Percentiles rank a stretch among this genome's conserved stretches.
Conservation (phyloP, 2,113 vertebrate genomes). For the Orientallactaga bullata region DNA sequence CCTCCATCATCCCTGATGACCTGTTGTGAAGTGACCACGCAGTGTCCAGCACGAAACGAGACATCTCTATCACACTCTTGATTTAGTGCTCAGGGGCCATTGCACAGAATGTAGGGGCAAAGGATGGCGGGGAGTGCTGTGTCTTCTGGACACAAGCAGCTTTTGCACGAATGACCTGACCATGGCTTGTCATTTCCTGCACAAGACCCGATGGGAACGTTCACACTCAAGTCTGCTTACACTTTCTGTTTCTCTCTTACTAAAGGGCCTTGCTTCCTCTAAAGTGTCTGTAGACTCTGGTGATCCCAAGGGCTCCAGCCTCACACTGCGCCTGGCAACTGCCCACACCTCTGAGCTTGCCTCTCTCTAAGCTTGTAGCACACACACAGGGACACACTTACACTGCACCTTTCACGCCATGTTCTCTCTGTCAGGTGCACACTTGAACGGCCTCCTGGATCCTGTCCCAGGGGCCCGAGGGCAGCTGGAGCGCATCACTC, state of each 20-base stretch:
- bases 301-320: background rate
- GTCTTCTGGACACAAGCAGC: no score
- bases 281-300: background rate
- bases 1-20: no score
- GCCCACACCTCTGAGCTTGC: background rate
- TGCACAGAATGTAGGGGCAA: no score
- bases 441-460: background rate
- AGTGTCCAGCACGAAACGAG: no score
- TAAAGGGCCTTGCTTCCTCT: background rate
- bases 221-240: background rate
- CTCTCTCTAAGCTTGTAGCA: background rate
- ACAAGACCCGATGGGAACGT: no score
- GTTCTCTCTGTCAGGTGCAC: background rate
- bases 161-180: no score
- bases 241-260: background rate
- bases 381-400: background rate
- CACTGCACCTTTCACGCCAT: accelerated
- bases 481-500: no score
- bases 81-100: no score
- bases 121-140: no score
- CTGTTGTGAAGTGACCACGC: no score
- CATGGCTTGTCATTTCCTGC: no score
- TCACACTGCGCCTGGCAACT: accelerated
- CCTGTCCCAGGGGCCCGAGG: accelerated
- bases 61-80: no score